Base-by-base conservation (phyloP, 2,888 invertebrate genomes). In the Calephelis perditalis region DNA sequence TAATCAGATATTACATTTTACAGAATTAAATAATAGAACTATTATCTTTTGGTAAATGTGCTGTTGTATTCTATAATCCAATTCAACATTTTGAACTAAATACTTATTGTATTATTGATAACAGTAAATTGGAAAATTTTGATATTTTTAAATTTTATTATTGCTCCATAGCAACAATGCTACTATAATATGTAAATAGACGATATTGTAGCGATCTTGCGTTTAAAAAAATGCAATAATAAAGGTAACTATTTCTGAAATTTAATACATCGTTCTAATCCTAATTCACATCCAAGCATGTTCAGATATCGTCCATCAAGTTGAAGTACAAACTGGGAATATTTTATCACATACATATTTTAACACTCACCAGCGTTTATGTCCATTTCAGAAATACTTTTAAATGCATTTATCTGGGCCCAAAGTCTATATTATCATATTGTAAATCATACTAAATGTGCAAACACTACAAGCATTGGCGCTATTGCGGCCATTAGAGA, bases 401-500 rank as follows among this genome's bases (percentile, higher is more conserved):
- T 75, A 73, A 73, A 76, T 68, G 76, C 71, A 68, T 70, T 72
- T 69, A 65, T 62, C 54, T 74, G 71, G 70, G 71, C 73, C 70
- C 69, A 68, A 73, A 72, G 72, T 71, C 65, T 74, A 76, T 77
- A 76, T 64, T 77, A 76, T 70, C 68, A 70, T 74, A 67, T 75
- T 70, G 71, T 74, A 78, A 74, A 80, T 81, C 79, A 84, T 79
- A 72, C 70, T 74, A 65, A 68, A 74, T 68, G 78, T 79, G 75
- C 83, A 84, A 85, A 87, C 84, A 86, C 80, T 78, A 81, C 81
- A 79, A 80, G 87, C 84, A 88, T 88, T 88, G 86, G 86, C 86
- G 88, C 86, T 88, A 81, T 80, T 87, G 90, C 90, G 90, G 90
- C 90, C 90, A 90, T 90, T 89, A 88, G 67, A 79, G 79, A 52